A percentile compares a stretch with the other conserved stretches of the same genome.
Conservation (phyloP, 2,888 invertebrate genomes). For the Caenorhabditis japonica region DNA sequence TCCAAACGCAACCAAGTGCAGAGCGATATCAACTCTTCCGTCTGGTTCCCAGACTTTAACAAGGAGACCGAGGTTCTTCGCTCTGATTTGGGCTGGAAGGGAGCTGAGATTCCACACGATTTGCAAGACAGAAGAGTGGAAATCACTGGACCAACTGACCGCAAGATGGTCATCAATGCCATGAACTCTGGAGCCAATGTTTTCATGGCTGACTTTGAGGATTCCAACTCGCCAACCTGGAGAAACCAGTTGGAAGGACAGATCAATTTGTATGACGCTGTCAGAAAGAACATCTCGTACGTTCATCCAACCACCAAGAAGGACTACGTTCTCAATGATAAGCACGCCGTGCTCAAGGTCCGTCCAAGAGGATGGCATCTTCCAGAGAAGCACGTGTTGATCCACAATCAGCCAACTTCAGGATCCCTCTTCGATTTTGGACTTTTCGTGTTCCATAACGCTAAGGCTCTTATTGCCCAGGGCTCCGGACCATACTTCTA, state of each 20-base stretch:
- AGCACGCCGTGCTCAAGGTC: constrained; percentile 83
- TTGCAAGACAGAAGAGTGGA: constrained; percentile 76
- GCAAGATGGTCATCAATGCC: constrained; percentile 82
- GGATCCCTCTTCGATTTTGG: constrained; percentile 85
- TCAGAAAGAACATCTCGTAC: constrained; percentile 79
- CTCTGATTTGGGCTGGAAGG: constrained; percentile 81
- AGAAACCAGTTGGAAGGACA: constrained; percentile 83
- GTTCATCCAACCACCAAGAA: constrained; percentile 75
- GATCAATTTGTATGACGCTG: constrained; percentile 82
- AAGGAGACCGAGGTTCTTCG: constrained; percentile 80
- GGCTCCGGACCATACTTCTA: constrained; percentile 84
- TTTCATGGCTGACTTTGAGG: constrained; percentile 79
- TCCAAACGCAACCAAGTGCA: constrained; percentile 68
- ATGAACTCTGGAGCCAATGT: constrained; percentile 80
- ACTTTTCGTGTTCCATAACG: constrained; percentile 83
- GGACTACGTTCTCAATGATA: constrained; percentile 73
- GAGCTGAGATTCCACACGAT: constrained; percentile 62
- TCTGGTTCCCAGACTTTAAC: constrained; percentile 78
- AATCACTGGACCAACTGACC: constrained; percentile 81
- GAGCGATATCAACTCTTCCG: constrained; percentile 72
- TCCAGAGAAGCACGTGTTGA: constrained; percentile 80
- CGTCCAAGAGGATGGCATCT: constrained; percentile 86
- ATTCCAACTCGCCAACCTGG: constrained; percentile 86
- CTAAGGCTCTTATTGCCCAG: constrained; percentile 80
- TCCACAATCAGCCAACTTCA: constrained; percentile 79